Percentiles rank a stretch among this genome's conserved stretches.
Conservation (phyloP, 2,113 vertebrate species). For the Donacobius atricapilla region DNA sequence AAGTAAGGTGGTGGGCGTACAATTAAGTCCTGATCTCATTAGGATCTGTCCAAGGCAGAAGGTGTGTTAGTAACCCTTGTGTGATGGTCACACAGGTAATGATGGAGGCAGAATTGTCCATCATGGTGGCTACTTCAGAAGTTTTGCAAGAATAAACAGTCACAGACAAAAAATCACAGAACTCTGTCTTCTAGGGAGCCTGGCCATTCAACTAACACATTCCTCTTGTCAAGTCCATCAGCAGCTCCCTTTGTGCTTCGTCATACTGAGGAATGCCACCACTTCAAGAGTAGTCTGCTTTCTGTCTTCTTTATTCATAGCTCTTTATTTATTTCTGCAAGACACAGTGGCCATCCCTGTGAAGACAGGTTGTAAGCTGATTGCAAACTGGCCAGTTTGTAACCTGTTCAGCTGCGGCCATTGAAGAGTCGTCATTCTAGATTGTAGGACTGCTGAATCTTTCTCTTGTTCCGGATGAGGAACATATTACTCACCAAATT, state of each 20-base stretch:
- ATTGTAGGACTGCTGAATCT: background rate
- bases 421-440: background rate
- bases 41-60: background rate
- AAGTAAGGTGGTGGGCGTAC: background rate
- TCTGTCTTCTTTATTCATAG: background rate
- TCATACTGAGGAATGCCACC: background rate
- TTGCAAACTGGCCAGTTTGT: background rate
- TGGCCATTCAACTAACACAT: background rate
- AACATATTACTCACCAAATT: background rate
- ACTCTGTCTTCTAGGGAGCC: background rate
- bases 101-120: background rate
- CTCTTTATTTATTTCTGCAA: background rate
- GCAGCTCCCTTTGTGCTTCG: background rate
- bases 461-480: background rate
- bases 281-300: background rate
- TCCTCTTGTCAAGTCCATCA: background rate
- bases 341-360: background rate
- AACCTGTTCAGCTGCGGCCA: background rate
- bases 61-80: fast-evolving
- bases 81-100: background rate
- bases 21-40: background rate
- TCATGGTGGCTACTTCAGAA: background rate
- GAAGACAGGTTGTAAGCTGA: background rate
- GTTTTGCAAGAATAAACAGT: background rate
- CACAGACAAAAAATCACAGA: background rate